Conservation (phyloP, 1,140 invertebrate species). For the Scaptomyza montana region DNA sequence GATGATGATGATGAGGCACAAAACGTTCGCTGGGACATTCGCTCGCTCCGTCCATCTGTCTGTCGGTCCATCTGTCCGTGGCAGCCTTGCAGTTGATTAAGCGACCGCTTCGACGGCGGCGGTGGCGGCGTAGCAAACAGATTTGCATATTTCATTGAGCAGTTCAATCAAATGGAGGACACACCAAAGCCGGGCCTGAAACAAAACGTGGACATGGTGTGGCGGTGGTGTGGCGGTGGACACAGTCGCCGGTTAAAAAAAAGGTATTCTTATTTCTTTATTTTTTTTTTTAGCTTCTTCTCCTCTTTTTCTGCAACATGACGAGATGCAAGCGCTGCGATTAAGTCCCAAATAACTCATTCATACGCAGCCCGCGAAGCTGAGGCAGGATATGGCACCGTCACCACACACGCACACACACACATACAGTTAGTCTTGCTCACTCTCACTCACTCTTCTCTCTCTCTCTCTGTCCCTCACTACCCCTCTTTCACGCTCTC, state of each 20-base stretch:
- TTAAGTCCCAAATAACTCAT: constrained; percentile 82
- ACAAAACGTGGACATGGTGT: constrained; percentile 34
- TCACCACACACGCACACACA: constrained; percentile 14
- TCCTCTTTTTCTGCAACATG: constrained; percentile 43
- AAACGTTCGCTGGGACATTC: constrained; percentile 25
- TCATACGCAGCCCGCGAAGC: constrained; percentile 71
- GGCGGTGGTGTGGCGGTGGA: not conserved
- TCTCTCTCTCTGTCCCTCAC: not conserved
- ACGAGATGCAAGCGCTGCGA: constrained; percentile 68
- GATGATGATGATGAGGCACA: constrained; percentile 44
- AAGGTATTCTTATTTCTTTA: constrained; percentile 24
- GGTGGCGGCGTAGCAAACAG: constrained; percentile 54
- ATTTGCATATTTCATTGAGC: constrained; percentile 83
- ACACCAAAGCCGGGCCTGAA: constrained; percentile 61
- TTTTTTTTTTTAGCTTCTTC: not conserved
- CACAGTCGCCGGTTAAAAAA: constrained; percentile 37
- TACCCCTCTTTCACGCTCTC: not conserved
- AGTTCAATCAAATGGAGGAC: constrained; percentile 83
- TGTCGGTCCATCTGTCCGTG: not conserved
- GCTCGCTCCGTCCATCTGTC: not conserved
- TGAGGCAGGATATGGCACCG: constrained; percentile 49
- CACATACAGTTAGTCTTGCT: not conserved
- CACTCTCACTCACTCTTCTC: not conserved
- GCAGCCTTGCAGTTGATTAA: constrained; percentile 75
- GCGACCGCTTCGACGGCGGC: constrained; percentile 57